Conservation (phyloP, 2,888 invertebrate genomes). For the Tupiocoris notatus region DNA sequence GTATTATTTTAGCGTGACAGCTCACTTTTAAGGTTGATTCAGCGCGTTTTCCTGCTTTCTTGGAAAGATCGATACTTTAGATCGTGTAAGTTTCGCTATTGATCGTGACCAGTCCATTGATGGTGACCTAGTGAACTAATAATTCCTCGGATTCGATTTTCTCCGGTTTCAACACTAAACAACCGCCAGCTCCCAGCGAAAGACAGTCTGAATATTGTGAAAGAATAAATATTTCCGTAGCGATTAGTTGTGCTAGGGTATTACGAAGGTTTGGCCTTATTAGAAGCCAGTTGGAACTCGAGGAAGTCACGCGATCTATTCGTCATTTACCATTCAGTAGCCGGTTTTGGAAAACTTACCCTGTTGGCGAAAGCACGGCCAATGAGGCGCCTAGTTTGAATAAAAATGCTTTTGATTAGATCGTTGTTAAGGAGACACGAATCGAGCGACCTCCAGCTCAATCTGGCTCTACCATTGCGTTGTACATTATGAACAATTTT, state of each 20-base stretch:
- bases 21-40: too few relatives aligned
- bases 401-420: neutral
- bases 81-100: neutral
- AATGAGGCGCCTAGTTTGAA: neutral
- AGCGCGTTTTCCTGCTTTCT: too few relatives aligned
- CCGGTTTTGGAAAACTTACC: neutral
- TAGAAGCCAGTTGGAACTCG: neutral
- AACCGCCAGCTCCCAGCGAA: neutral
- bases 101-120: neutral
- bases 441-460: neutral
- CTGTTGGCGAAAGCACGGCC: neutral
- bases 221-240: neutral
- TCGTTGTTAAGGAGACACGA: neutral
- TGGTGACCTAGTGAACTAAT: neutral
- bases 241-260: neutral
- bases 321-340: neutral
- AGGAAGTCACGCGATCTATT: neutral
- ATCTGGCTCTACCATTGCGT: neutral
- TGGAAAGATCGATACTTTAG: neutral
- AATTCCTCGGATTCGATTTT: neutral
- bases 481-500: neutral
- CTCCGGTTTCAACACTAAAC: neutral
- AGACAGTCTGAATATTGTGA: neutral
- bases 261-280: neutral
- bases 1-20: too few relatives aligned